These are phyloP conservation scores for Antrozous pallidus DNA, from an alignment of 2,797 vertebrate genomes.

Conservation along the genomic window DNA sequence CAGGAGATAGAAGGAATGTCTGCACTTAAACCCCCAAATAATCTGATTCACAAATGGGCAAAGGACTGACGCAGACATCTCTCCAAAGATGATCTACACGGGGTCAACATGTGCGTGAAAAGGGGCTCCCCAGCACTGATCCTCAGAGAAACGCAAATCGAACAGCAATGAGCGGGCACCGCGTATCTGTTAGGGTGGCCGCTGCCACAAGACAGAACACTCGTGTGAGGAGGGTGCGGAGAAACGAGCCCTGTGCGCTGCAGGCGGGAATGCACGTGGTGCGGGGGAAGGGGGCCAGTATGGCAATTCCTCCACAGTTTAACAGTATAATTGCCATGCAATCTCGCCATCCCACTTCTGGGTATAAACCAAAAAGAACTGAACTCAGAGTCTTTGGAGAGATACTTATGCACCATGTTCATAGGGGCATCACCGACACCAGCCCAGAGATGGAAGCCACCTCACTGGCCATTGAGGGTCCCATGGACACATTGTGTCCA, in stretches of 20 bases:
- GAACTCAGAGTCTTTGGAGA: background rate
- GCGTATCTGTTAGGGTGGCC: accelerated
- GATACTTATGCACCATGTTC: accelerated
- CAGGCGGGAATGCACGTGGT: accelerated
- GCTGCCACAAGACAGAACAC: accelerated
- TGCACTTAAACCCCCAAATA: accelerated
- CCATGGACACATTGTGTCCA: accelerated
- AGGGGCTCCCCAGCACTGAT: accelerated
- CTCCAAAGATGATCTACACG: background rate
- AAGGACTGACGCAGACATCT: background rate
- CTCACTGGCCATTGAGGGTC: accelerated
- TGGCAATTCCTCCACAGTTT: accelerated
- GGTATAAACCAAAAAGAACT: accelerated
- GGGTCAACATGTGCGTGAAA: accelerated
- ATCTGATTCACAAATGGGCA: background rate
- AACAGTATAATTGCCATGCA: accelerated
- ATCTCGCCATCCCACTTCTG: background rate
- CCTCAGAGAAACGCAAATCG: accelerated
- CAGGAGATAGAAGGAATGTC: accelerated
- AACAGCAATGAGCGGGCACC: accelerated
- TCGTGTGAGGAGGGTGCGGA: accelerated
- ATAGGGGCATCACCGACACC: accelerated
- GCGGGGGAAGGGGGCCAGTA: accelerated
- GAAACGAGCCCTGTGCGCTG: accelerated
- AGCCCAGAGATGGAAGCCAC: background rate